Evolutionary conservation across 2,113 vertebrate genomes (phyloP).

Genomic region (Rhinolophus sinicus): DNA sequence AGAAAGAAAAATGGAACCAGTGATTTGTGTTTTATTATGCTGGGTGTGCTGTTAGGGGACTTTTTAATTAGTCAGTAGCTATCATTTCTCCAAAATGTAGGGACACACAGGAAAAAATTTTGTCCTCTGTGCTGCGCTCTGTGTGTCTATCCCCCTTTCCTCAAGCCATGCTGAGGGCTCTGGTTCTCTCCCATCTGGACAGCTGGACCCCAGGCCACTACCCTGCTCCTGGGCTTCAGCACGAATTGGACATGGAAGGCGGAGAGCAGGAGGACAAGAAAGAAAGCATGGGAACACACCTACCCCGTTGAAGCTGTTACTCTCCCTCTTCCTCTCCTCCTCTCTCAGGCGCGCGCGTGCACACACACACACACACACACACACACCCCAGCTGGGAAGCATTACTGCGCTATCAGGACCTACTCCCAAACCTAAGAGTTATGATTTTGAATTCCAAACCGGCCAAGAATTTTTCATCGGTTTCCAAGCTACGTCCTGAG

Average conservation of each 20-base stretch:
- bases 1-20: not conserved
- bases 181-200: not conserved
- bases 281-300: not conserved
- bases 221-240: not conserved
- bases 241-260: not conserved
- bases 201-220: not conserved
- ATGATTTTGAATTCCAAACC: not conserved
- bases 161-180: not conserved
- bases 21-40: not conserved
- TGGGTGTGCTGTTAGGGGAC: not conserved
- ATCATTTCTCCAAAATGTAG: not conserved
- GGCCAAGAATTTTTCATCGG: not conserved
- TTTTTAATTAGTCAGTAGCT: not conserved
- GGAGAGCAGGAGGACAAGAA: not conserved
- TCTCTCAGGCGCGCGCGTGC: not conserved
- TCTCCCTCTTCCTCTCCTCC: not conserved
- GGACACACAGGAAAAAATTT: not conserved
- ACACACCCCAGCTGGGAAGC: rapidly evolving
- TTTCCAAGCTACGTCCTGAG: not conserved
- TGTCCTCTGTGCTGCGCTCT: not conserved
- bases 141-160: not conserved
- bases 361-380: not conserved
- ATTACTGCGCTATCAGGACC: not conserved
- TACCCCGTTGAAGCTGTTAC: rapidly evolving
- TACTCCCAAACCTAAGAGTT: not conserved